A percentile compares a stretch with the other conserved stretches of the same genome.
These are phyloP conservation scores for Alectoris magna DNA, from an alignment of 2,797 vertebrate species.

Conservation along the genomic window DNA sequence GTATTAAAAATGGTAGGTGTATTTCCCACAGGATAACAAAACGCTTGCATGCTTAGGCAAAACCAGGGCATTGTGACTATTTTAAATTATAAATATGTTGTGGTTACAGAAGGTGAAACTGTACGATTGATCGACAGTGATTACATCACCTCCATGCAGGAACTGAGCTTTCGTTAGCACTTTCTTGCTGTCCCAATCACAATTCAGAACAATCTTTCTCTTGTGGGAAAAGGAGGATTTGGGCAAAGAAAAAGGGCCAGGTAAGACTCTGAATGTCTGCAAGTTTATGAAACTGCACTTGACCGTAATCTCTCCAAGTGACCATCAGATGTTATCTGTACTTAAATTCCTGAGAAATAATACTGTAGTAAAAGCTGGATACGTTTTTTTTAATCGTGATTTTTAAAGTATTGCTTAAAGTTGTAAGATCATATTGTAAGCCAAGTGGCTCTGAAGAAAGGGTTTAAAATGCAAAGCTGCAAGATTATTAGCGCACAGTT, in stretches of 20 bases:
- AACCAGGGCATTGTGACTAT: background rate
- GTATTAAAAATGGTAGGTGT: background rate
- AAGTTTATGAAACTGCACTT: background rate
- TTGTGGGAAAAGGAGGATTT: background rate
- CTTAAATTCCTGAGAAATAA: background rate
- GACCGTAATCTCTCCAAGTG: background rate
- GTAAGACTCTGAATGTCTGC: background rate
- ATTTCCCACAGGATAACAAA: background rate
- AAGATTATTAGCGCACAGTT: background rate
- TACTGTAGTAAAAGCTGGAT: background rate
- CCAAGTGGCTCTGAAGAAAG: background rate
- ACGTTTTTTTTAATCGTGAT: background rate
- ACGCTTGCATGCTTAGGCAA: background rate
- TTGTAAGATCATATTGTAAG: background rate
- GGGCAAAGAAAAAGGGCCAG: background rate
- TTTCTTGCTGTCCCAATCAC: constrained; percentile 55
- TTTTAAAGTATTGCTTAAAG: background rate
- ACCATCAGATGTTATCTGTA: fast-evolving
- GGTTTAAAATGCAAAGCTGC: background rate
- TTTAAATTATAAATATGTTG: background rate
- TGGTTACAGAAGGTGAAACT: background rate
- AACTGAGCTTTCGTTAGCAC: constrained; percentile 39
- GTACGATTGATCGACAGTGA: background rate
- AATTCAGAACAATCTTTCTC: constrained; percentile 17
- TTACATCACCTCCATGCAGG: constrained; percentile 29